Conservation (phyloP, 1,140 invertebrate species). For the Himalopsyche phryganea region DNA sequence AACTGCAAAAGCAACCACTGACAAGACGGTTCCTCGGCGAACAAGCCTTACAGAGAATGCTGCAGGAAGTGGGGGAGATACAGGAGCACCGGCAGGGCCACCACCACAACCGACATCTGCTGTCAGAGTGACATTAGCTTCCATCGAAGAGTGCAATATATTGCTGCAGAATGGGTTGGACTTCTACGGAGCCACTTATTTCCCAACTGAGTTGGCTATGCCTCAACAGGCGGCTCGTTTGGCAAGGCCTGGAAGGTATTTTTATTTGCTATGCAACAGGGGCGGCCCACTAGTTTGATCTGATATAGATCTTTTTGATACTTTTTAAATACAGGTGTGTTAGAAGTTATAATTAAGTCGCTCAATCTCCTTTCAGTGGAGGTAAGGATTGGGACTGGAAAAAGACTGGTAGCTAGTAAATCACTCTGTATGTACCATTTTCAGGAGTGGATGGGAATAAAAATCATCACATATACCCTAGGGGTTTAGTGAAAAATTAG, state of each 20-base stretch:
- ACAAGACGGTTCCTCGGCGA: neutral
- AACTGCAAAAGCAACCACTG: neutral
- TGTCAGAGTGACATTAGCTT: slow-evolving; percentile 73
- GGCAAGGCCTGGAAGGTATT: slow-evolving; percentile 50
- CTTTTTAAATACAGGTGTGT: too few relatives aligned
- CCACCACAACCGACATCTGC: slow-evolving; percentile 57
- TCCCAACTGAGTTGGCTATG: slow-evolving; percentile 73
- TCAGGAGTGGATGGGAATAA: too few relatives aligned
- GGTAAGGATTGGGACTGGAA: too few relatives aligned
- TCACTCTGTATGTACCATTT: too few relatives aligned
- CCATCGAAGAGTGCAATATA: slow-evolving; percentile 74
- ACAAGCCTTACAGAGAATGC: slow-evolving; percentile 39
- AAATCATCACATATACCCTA: too few relatives aligned
- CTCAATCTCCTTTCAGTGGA: slow-evolving; percentile 3
- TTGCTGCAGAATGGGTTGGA: slow-evolving; percentile 77
- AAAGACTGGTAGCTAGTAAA: too few relatives aligned
- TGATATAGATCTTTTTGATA: too few relatives aligned
- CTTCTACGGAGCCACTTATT: slow-evolving; percentile 82
- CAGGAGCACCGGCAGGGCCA: slow-evolving; percentile 39
- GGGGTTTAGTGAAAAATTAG: too few relatives aligned
- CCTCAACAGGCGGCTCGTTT: slow-evolving; percentile 55
- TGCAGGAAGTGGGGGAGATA: slow-evolving; percentile 40
- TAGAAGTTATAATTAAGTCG: neutral
- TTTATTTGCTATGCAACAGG: slow-evolving; percentile 1
- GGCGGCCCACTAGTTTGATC: neutral